Base-by-base conservation (phyloP, 2,888 invertebrate genomes). In the Acanthosoma haemorrhoidale region DNA sequence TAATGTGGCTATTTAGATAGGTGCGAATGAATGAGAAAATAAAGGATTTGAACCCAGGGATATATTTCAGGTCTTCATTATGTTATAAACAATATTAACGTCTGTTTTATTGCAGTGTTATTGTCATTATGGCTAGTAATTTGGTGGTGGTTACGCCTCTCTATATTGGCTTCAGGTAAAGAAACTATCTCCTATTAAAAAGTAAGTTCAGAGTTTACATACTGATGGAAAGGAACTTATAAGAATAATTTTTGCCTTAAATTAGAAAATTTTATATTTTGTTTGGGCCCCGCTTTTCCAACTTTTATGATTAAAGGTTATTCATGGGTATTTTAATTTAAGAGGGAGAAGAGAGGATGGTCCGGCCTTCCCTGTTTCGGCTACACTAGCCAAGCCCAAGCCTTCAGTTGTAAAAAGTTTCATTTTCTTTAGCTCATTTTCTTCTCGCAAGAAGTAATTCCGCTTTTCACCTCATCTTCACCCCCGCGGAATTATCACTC, bases 351-450 rank as follows among this genome's bases (percentile, higher is more conserved):
- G 51, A 4, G 51, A n/a, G 1, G 51, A 51, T 51, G 51, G 29
- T 13, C 2, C 11, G 5, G 13, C 18, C 3, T 13, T 21, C 51
- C 25, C 43, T 6, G 51, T 51, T 51, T 51, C 51, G 51, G n/a
- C 9, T 2, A 13, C 43, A 1, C 21, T 13, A 13, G 43, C 11
- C 25, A 51, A 21, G 13, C 21, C 3, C 25, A n/a, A n/a, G n/a
- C n/a, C n/a, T n/a, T n/a, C n/a, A n/a, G 51, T 21, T 25, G 51
- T 51, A 51, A 51, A 51, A 51, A 51, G 51, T 51, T 51, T 51
- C 51, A 51, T 51, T 51, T 51, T 51, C 51, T 51, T 51, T 18
- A n/a, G 25, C 51, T 51, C 51, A 51, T 51, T 51, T 51, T 51
- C 25, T 51, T 25, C 25, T 1, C 5, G n/a, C 8, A n/a, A 6